Conservation (phyloP, 1,140 invertebrate species). For the Eupeodes corollae region DNA sequence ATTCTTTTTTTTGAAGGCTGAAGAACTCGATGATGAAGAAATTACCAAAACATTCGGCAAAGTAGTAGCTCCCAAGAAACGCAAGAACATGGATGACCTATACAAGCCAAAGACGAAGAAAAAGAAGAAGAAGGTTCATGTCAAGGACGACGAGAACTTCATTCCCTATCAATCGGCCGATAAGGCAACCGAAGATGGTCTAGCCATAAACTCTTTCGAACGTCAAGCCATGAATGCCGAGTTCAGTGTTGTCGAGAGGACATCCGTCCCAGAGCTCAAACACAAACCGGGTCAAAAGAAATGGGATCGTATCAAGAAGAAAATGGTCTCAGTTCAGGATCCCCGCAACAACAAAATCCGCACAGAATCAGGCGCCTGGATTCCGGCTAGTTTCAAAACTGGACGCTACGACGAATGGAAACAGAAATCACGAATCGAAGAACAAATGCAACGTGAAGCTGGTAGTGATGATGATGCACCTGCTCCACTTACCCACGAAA, state of each 20-base stretch:
- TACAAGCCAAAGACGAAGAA: slow-evolving; percentile 43
- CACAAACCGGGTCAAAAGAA: slow-evolving; percentile 48
- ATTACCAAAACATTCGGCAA: slow-evolving; percentile 36
- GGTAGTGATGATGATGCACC: slow-evolving; percentile 43
- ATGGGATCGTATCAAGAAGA: slow-evolving; percentile 89
- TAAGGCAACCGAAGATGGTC: slow-evolving; percentile 81
- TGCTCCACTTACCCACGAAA: slow-evolving; percentile 28
- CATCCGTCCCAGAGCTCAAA: slow-evolving; percentile 46
- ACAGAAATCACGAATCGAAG: slow-evolving; percentile 62
- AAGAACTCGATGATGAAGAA: slow-evolving; percentile 20
- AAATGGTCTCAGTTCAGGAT: slow-evolving; percentile 68
- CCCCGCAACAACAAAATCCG: slow-evolving; percentile 67
- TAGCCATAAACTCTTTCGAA: slow-evolving; percentile 65
- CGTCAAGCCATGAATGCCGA: slow-evolving; percentile 58
- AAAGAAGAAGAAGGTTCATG: slow-evolving; percentile 44
- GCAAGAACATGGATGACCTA: slow-evolving; percentile 43
- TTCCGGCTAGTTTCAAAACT: slow-evolving; percentile 87
- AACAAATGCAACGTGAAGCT: slow-evolving; percentile 46
- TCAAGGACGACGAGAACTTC: slow-evolving; percentile 64
- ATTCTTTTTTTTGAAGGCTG: neutral
- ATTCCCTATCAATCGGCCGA: slow-evolving; percentile 78
- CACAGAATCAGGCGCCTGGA: slow-evolving; percentile 89
- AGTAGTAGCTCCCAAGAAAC: slow-evolving; percentile 47
- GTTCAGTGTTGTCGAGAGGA: slow-evolving; percentile 72
- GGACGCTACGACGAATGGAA: slow-evolving; percentile 82